phyloP scores from a whole-genome alignment of 2,797 vertebrate species.

The Odontamblyopus lacepedii region DNA sequence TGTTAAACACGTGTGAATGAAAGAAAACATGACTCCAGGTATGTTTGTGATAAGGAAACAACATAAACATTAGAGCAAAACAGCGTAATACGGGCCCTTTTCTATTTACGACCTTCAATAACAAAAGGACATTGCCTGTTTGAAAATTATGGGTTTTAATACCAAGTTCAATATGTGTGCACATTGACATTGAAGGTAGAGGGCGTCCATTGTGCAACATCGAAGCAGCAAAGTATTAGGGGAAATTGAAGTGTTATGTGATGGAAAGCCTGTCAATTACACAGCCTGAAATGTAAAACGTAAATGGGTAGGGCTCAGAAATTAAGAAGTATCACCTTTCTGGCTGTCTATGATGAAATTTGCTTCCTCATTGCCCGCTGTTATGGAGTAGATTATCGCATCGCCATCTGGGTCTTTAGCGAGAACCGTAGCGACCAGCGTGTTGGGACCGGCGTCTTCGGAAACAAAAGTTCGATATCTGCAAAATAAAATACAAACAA shows the following conservation, averaged over 20 bases:
- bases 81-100: not conserved
- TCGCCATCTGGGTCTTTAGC: slow-evolving; percentile 91
- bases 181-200: slow-evolving; percentile 54
- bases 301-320: slow-evolving; percentile 16
- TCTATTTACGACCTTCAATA: slow-evolving; percentile 53
- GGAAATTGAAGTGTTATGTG: slow-evolving; percentile 57
- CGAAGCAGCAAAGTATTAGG: slow-evolving; percentile 23
- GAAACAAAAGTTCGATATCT: slow-evolving; percentile 92
- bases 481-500: slow-evolving; percentile 22
- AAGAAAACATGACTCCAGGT: too few relatives aligned
- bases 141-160: slow-evolving; percentile 52
- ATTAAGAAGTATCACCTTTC: slow-evolving; percentile 82
- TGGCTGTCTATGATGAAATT: slow-evolving; percentile 91
- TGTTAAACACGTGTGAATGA: too few relatives aligned
- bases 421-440: slow-evolving; percentile 85
- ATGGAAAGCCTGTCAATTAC: slow-evolving; percentile 57
- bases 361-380: slow-evolving; percentile 84
- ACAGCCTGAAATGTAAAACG: slow-evolving; percentile 35
- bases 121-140: slow-evolving; percentile 24
- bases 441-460: slow-evolving; percentile 90
- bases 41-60: too few relatives aligned
- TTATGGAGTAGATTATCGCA: slow-evolving; percentile 84
- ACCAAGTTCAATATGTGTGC: slow-evolving; percentile 45
- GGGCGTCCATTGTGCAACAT: slow-evolving; percentile 23
- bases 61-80: too few relatives aligned